Base-by-base conservation (phyloP, 2,888 invertebrate species). In the Aquatica leii region DNA sequence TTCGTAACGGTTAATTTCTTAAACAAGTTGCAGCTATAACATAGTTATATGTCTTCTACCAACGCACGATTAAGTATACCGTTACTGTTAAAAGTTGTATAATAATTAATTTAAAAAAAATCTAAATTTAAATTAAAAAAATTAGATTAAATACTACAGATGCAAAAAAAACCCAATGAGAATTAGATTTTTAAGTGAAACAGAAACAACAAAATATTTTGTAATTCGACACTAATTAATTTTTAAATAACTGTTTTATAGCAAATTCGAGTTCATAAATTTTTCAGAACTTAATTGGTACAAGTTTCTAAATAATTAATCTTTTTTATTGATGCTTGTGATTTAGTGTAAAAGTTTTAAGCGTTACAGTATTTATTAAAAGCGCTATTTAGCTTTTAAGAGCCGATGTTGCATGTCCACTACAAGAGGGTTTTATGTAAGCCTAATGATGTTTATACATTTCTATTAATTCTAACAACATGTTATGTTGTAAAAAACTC, bases 391-490 rank as follows among this genome's bases (percentile, higher is more conserved):
- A 64, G 48, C 64, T 68, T 64, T n/a, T 64, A 51, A 59, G 62
- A 65, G 59, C 59, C 57, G 61, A 60, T 57, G 64, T 55, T 51
- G 57, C 58, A 59, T 59, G 55, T 54, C 34, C 40, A 41, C 37
- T 49, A 55, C 48, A 12, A 46, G 54, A 40, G 54, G 43, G 49
- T 58, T 56, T 63, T 59, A 59, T 58, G 57, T 66, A 57, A 59
- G 53, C 58, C 61, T 69, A 68, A 68, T 68, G 69, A 67, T 69
- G 69, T 69, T 69, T 66, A 62, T 66, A 64, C 64, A 68, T 62
- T 66, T 68, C 64, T 68, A 69, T 69, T 70, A 70, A 70, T 70
- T 67, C 59, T 65, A 68, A 65, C 67, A 63, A 46, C 64, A 66
- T 57, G 68, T 59, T 67, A 64, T 62, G 64, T 68, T 61, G 63